Conservation (phyloP, 2,113 vertebrate genomes). For the Lontra canadensis region DNA sequence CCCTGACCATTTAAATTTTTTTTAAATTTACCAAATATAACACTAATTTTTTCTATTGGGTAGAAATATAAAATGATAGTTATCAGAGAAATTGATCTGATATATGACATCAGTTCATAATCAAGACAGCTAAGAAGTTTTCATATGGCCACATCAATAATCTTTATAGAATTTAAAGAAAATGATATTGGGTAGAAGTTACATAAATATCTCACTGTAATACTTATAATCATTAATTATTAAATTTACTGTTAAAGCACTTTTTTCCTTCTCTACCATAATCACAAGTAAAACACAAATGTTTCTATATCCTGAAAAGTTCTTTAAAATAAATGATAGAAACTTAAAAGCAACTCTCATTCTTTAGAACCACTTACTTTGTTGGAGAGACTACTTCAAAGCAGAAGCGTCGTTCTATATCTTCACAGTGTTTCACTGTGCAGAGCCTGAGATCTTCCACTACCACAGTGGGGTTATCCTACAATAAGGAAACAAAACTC, state of each 20-base stretch:
- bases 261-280: background rate
- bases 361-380: conserved; percentile 87
- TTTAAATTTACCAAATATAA: conserved; percentile 13
- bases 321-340: conserved; percentile 17
- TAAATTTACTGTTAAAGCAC: conserved; percentile 14
- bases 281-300: background rate
- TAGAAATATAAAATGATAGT: background rate
- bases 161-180: background rate
- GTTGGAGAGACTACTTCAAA: conserved; percentile 99
- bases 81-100: conserved; percentile 28
- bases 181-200: background rate
- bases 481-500: background rate
- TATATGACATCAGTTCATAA: background rate
- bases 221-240: background rate
- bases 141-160: background rate
- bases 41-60: background rate
- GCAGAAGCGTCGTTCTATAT: conserved; percentile 97
- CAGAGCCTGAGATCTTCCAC: conserved; percentile 97
- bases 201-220: background rate
- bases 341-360: background rate
- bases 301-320: conserved; percentile 2
- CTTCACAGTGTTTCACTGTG: conserved; percentile 98
- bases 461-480: conserved; percentile 98
- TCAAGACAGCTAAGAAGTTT: background rate
- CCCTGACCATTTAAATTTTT: background rate